A percentile compares a stretch with the other conserved stretches of the same genome.
Evolutionary conservation across 2,797 vertebrate genomes (phyloP).

Genomic region (Passerculus sandwichensis): DNA sequence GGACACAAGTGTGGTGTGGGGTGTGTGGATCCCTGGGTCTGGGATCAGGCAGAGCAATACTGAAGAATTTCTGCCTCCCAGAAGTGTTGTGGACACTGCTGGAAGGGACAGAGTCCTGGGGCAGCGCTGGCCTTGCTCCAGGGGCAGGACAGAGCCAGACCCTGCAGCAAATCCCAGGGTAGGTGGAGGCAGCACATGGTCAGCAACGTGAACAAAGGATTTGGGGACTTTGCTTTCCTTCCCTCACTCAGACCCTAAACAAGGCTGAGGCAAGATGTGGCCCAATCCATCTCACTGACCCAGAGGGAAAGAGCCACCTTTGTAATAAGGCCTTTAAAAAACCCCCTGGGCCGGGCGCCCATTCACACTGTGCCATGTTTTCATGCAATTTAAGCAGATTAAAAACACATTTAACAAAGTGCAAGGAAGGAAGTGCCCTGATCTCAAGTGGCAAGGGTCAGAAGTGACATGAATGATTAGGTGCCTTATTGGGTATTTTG

Average conservation of each 20-base stretch:
- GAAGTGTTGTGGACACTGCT: rapidly evolving
- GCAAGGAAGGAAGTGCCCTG: slow-evolving; percentile 71
- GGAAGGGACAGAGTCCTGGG: neutral
- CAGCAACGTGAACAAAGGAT: neutral
- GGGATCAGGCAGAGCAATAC: rapidly evolving
- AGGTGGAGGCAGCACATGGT: neutral
- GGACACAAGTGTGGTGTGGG: neutral
- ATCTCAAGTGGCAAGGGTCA: slow-evolving; percentile 66
- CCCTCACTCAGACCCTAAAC: neutral
- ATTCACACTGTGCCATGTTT: slow-evolving; percentile 49
- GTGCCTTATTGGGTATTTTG: slow-evolving; percentile 52
- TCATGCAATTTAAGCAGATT: slow-evolving; percentile 70
- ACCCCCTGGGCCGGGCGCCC: neutral
- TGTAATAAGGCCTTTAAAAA: slow-evolving; percentile 22
- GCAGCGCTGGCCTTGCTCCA: neutral
- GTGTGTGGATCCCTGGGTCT: rapidly evolving
- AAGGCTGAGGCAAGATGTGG: neutral
- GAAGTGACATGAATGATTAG: slow-evolving; percentile 70
- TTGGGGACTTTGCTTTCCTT: neutral
- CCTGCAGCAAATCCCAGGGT: neutral
- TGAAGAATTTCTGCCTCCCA: neutral
- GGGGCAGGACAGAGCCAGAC: neutral
- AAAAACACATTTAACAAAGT: slow-evolving; percentile 76
- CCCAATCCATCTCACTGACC: neutral
- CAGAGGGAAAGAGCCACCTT: slow-evolving; percentile 14